phyloP scores from a whole-genome alignment of 2,797 vertebrate genomes.

The Potorous gilbertii region DNA sequence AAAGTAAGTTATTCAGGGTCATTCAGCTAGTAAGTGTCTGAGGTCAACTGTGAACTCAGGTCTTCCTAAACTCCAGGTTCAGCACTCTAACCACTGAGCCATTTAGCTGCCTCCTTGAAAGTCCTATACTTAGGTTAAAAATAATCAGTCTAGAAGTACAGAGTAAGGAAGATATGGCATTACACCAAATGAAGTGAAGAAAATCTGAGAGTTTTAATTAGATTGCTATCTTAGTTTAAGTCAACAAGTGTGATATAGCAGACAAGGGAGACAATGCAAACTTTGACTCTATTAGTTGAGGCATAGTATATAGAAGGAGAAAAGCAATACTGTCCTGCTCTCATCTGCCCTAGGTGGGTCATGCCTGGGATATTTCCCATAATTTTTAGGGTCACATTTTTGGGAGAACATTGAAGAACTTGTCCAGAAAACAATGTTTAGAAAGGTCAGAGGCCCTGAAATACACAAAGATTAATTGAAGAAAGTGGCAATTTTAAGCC shows the following conservation, averaged over 20 bases:
- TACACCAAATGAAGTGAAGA: neutral
- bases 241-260: neutral
- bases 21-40: no score
- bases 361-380: neutral
- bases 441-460: neutral
- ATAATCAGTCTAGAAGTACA: neutral
- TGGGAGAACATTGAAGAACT: neutral
- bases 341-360: no score
- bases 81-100: no score
- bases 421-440: neutral
- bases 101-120: neutral
- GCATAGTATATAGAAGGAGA: neutral
- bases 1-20: neutral
- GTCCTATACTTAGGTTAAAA: neutral
- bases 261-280: neutral
- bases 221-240: neutral
- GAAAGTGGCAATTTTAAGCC: neutral
- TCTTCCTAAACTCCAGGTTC: no score
- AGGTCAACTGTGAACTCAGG: no score
- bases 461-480: neutral
- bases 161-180: neutral
- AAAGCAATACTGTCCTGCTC: neutral
- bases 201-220: neutral
- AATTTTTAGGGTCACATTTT: neutral
- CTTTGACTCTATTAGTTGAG: neutral